A percentile compares a stretch with the other conserved stretches of the same genome.
Evolutionary conservation across 2,888 invertebrate species (phyloP).

Genomic region (Nowickia ferox): DNA sequence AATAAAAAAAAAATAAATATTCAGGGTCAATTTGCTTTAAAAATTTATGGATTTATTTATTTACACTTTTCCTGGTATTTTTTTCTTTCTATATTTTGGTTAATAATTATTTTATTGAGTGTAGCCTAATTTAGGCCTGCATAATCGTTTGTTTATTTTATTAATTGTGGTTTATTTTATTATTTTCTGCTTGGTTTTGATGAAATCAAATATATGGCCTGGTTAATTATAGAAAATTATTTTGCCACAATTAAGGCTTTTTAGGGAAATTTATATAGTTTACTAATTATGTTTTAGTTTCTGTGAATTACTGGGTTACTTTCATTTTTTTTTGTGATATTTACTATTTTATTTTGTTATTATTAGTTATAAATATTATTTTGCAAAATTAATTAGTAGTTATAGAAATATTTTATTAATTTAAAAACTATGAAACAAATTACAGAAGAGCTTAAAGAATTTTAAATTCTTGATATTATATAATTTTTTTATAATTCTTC

Average conservation of each 20-base stretch:
- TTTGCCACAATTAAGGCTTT: neutral
- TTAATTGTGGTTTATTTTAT: slow-evolving; percentile 17
- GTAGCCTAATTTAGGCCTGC: slow-evolving; percentile 25
- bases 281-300: too few relatives aligned
- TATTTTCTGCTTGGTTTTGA: neutral
- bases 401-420: too few relatives aligned
- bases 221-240: slow-evolving; percentile 13
- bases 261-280: neutral
- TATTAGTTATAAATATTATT: too few relatives aligned
- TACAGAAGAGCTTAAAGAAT: too few relatives aligned
- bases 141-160: neutral
- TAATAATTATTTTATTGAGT: neutral
- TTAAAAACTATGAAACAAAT: too few relatives aligned
- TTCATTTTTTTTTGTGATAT: too few relatives aligned
- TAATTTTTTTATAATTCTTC: too few relatives aligned
- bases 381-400: neutral
- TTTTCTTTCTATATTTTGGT: neutral
- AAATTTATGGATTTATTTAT: neutral
- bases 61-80: neutral
- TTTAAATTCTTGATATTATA: too few relatives aligned
- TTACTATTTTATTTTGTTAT: too few relatives aligned
- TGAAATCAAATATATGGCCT: neutral
- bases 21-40: neutral
- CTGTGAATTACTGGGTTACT: too few relatives aligned
- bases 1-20: neutral